Base-by-base conservation (phyloP, 2,888 invertebrate genomes). In the Digitonthophagus gazella region DNA sequence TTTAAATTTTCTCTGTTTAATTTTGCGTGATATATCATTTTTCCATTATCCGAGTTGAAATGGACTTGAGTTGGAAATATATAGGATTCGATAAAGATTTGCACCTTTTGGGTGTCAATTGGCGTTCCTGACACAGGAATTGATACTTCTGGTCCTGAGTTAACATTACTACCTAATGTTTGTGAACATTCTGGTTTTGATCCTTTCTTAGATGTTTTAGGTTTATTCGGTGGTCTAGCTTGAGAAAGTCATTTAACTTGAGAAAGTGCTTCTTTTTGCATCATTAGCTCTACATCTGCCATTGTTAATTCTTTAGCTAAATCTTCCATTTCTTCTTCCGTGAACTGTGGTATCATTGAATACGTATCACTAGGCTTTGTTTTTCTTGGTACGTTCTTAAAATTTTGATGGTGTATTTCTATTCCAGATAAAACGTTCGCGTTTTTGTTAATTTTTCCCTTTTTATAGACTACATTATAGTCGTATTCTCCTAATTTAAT, bases 311-410 rank as follows among this genome's bases (percentile, higher is more conserved):
- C 16, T 67, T 3, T 6, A 54, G 11, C 1, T 54, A 55, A 8
- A 54, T 64, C 64, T 11, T 64, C 22, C 2, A 67, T 14, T 67
- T 67, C 61, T 67, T 67, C 67, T 6, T 58, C 28, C 0, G 61
- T 61, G 5, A 67, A 22, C 54, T 67, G 67, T 58, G 67, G 67
- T 22, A 2, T 22, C 0, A 28, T 67, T 0, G 67, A 67, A n/a
- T n/a, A n/a, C n/a, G n/a, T n/a, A n/a, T n/a, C n/a, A n/a, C n/a
- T n/a, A n/a, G n/a, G n/a, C n/a, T 3, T 2, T 58, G 2, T 2
- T 63, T 2, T 14, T 11, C 16, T 16, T n/a, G 3, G 14, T 19
- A 15, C n/a, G 14, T 19, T 15, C 15, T n/a, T 56, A 15, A 15
- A 3, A 15, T 61, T 4, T 16, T 16, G 18, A n/a, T n/a, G n/a